Conservation (phyloP, 2,888 invertebrate genomes). For the Spilarctia lutea region DNA sequence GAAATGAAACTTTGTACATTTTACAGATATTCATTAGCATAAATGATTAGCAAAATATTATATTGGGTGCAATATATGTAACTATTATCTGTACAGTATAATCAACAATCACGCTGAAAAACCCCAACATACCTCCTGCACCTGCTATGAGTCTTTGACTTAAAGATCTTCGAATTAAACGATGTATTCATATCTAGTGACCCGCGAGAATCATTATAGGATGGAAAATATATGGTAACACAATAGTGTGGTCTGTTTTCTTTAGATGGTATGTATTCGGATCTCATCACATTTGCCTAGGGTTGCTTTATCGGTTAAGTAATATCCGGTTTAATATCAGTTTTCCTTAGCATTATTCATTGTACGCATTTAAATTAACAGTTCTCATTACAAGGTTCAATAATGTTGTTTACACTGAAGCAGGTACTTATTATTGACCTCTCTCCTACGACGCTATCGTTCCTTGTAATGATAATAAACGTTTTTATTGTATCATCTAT, state of each 20-base stretch:
- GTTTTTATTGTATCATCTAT: neutral
- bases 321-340: neutral
- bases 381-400: constrained; percentile 2
- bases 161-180: too few relatives aligned
- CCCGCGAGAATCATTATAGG: too few relatives aligned
- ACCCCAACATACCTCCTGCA: too few relatives aligned
- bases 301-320: neutral
- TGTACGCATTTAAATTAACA: neutral
- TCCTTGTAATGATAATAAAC: neutral
- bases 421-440: neutral
- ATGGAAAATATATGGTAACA: too few relatives aligned
- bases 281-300: neutral
- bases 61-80: too few relatives aligned
- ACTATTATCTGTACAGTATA: too few relatives aligned
- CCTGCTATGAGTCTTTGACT: too few relatives aligned
- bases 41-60: too few relatives aligned
- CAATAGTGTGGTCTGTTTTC: neutral
- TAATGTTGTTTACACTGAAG: neutral
- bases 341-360: neutral
- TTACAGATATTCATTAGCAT: neutral
- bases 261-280: neutral
- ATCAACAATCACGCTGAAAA: too few relatives aligned
- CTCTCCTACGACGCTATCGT: neutral
- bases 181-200: too few relatives aligned
- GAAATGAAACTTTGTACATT: neutral